These are phyloP conservation scores for Papilio glaucus DNA, from an alignment of 1,140 invertebrate genomes.

Conservation along the genomic window DNA sequence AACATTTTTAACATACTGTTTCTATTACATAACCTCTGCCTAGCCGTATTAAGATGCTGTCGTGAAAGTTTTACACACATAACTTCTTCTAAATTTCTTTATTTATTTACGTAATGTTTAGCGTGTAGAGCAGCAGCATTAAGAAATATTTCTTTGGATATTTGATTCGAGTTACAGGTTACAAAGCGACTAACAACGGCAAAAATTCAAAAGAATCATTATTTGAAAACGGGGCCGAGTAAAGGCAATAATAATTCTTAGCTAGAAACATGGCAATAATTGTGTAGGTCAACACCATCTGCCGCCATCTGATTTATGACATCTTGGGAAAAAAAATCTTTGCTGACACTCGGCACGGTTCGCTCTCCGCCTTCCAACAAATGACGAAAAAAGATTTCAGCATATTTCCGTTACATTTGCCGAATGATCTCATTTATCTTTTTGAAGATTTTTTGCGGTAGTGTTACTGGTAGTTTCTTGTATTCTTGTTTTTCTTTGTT, in stretches of 20 bases:
- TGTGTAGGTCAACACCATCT: constrained; percentile 72
- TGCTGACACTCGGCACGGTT: constrained; percentile 49
- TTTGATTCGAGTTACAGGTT: neutral
- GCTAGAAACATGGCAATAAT: constrained; percentile 71
- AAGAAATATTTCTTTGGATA: constrained; percentile 13
- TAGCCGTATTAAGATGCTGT: neutral
- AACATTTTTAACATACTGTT: neutral
- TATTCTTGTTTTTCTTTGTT: no score
- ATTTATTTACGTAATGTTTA: neutral
- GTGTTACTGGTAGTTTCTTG: neutral
- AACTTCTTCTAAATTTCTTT: no score
- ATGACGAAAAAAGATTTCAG: constrained; percentile 66
- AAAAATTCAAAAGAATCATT: constrained; percentile 53
- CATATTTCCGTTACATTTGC: constrained; percentile 52
- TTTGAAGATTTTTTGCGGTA: constrained; percentile 26
- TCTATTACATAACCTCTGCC: neutral
- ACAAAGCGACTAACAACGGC: constrained; percentile 35
- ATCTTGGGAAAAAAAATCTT: constrained; percentile 60
- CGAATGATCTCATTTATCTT: constrained; percentile 43
- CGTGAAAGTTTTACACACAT: neutral
- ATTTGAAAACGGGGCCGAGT: constrained; percentile 50
- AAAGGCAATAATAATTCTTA: constrained; percentile 66
- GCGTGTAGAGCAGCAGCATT: neutral
- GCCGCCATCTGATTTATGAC: constrained; percentile 72
- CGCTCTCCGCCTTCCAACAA: constrained; percentile 57